phyloP scores from a whole-genome alignment of 1,140 invertebrate genomes.

The Lutraria rhynchaena region DNA sequence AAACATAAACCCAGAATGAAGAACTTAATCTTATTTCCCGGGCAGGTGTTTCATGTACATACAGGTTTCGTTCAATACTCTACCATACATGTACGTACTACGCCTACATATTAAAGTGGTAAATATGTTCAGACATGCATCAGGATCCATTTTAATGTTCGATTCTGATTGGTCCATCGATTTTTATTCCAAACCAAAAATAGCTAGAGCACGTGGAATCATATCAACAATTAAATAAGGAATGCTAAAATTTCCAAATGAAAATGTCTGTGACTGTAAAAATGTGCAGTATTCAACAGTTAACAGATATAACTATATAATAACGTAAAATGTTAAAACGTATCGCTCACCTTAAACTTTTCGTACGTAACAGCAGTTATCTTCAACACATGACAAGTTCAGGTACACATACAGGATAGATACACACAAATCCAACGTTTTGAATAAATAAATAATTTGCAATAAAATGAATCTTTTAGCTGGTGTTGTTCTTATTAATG shows the following conservation, averaged over 20 bases:
- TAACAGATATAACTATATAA: background rate
- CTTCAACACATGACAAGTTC: background rate
- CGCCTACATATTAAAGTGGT: constrained; percentile 35
- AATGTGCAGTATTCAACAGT: too few species aligned
- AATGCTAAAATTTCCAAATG: too few species aligned
- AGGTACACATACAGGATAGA: background rate
- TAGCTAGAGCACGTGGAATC: constrained; percentile 47
- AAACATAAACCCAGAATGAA: constrained; percentile 51
- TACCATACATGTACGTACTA: background rate
- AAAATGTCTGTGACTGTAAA: too few species aligned
- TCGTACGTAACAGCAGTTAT: background rate
- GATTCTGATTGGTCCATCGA: constrained; percentile 3
- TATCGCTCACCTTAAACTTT: background rate
- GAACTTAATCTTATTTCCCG: constrained; percentile 38
- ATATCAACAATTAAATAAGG: constrained; percentile 12
- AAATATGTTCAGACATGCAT: constrained; percentile 40
- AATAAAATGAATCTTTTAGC: constrained; percentile 2
- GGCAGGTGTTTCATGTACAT: constrained; percentile 53
- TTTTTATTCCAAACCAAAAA: constrained; percentile 48
- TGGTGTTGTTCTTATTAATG: background rate
- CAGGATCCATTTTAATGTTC: background rate
- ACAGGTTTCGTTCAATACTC: constrained; percentile 35
- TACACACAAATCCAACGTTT: background rate
- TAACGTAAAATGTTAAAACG: background rate
- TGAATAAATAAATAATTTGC: background rate